Conservation (phyloP, 2,888 invertebrate genomes). For the Caprella mutica region DNA sequence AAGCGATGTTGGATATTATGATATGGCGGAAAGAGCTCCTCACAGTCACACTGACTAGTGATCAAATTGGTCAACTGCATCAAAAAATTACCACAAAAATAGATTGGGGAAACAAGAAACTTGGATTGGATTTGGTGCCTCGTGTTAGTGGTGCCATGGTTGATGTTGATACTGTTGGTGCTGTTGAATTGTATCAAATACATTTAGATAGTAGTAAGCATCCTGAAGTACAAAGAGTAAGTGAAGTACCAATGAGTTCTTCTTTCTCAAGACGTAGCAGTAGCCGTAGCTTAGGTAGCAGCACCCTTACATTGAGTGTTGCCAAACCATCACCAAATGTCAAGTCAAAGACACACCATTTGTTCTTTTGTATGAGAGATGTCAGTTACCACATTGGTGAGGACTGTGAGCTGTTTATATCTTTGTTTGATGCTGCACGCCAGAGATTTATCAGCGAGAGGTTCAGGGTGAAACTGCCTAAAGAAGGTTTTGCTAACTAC, state of each 20-base stretch:
- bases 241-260: no score
- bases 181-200: constrained; percentile 77
- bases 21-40: constrained; percentile 73
- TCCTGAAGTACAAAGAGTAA: no score
- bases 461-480: constrained; percentile 75
- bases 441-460: constrained; percentile 62
- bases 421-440: constrained; percentile 69
- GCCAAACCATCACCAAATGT: no score
- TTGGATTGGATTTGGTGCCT: constrained; percentile 83
- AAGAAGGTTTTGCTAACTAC: constrained; percentile 77
- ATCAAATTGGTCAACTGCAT: constrained; percentile 75
- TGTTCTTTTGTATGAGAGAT: constrained; percentile 76
- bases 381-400: constrained; percentile 77
- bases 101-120: constrained; percentile 93
- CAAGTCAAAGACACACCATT: no score
- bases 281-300: no score
- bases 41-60: constrained; percentile 73
- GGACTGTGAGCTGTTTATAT: constrained; percentile 77
- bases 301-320: no score
- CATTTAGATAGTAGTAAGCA: no score
- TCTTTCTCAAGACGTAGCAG: no score
- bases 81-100: constrained; percentile 78
- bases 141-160: constrained; percentile 79
- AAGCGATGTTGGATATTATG: constrained; percentile 79
- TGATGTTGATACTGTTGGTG: constrained; percentile 75